Evolutionary conservation across 2,113 vertebrate species (phyloP), one percentile per base, ranked within the genome.

Genomic region (Ictalurus furcatus): DNA sequence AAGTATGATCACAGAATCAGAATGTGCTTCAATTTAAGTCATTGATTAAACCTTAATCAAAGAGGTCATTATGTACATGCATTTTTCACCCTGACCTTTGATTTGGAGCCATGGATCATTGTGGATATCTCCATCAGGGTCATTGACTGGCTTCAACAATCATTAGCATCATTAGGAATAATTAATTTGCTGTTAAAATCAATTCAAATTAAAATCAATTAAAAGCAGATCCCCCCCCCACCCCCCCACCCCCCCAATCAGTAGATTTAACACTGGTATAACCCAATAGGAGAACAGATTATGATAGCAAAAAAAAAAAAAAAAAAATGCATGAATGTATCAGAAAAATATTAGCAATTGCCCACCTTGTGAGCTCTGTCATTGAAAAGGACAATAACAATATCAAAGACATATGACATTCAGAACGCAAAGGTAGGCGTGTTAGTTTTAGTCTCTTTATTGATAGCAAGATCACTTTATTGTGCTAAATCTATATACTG

Each of bases 131-230:
- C 63, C 23, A 65, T 76, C 61, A 67, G 73, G 40, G 21, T 69
- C 14, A 89, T 59, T 85, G 88, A 89, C 61, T 69, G 44, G 83
- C 21, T 89, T 79, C 19, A 76, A 56, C 73, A 67, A 89, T 89
- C 88, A 85, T 89, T 85, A 89, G 44, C 61, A 59, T 85, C 56
- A 85, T 89, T 78, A 79, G 17, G 59, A 89, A 85, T 85, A 85
- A 21, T 88, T 89, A 83, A 88, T 85, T 89, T 61, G 61, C 34
- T 86, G 48, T 86, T 78, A 56, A 48, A 48, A 48, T 48, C 40
- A 40, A 40, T 40, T 40, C 2, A 40, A 40, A 83, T 84, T 67
- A 81, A 86, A 56, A 34, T 89, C 83, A 86, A 52, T 89, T 54
- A 86, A 84, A 74, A 88, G 30, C 40, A 69, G 21, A 76, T 65